Conservation (phyloP, 2,113 vertebrate genomes). For the Cavia aperea region DNA sequence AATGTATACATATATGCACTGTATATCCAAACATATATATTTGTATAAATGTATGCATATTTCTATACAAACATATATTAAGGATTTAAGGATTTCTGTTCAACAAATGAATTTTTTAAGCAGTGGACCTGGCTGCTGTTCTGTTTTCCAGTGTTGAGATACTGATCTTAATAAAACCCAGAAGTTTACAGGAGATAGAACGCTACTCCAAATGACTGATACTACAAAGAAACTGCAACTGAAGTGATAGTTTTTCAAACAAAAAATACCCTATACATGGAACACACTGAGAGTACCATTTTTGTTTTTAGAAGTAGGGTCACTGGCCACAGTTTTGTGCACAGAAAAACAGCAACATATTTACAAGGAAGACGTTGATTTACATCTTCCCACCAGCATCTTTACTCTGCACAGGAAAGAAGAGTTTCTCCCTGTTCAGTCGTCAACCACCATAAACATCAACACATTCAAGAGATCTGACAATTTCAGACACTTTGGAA, state of each 20-base stretch:
- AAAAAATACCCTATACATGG: background rate
- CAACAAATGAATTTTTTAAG: background rate
- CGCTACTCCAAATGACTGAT: background rate
- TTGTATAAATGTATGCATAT: background rate
- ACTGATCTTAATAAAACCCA: background rate
- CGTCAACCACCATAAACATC: background rate
- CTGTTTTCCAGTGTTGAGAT: background rate
- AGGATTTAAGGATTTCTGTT: background rate
- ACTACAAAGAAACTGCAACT: background rate
- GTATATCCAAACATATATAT: background rate
- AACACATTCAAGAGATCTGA: slow-evolving; percentile 2
- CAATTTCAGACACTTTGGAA: slow-evolving; percentile 7
- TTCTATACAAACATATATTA: background rate
- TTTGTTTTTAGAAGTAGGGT: slow-evolving; percentile 4
- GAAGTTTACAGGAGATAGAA: background rate
- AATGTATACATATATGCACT: background rate
- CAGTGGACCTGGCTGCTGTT: background rate
- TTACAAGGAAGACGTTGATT: background rate
- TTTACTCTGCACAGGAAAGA: background rate
- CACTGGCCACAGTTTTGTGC: background rate
- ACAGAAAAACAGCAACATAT: background rate
- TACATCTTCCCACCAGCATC: slow-evolving; percentile 9
- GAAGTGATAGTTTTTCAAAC: background rate
- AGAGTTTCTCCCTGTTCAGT: background rate
- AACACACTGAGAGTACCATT: background rate